phyloP scores from a whole-genome alignment of 37 sponge, comb jelly and placozoan species.

The Aphrocallistes beatrix region DNA sequence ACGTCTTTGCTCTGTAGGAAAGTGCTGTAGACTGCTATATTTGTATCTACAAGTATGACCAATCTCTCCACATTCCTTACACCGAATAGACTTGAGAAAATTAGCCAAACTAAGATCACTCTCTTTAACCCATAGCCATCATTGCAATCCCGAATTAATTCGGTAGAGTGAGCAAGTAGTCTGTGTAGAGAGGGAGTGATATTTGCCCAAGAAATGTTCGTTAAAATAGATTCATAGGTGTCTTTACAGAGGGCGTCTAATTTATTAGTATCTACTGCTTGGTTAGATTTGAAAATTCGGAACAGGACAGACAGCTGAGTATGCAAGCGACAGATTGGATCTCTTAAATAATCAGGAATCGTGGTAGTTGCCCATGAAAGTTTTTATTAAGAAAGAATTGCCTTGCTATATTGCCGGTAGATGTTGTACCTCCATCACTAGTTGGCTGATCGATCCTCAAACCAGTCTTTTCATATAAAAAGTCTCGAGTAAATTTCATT shows the following conservation, averaged over 20 bases:
- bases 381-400: not conserved
- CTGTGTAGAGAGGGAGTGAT: not conserved
- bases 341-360: not conserved
- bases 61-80: too few species aligned
- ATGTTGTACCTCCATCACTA: not conserved
- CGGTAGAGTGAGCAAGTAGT: not conserved
- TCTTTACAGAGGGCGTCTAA: not conserved
- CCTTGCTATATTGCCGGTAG: not conserved
- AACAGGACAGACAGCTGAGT: not conserved
- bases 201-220: not conserved
- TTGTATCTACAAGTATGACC: too few species aligned
- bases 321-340: not conserved
- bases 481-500: constrained; percentile 1
- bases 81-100: too few species aligned
- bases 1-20: too few species aligned
- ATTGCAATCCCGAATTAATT: not conserved
- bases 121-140: not conserved
- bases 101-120: too few species aligned
- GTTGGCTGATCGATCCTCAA: not conserved
- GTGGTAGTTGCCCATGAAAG: not conserved
- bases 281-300: not conserved
- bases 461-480: not conserved
- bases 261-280: not conserved
- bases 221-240: not conserved
- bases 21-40: too few species aligned